These are phyloP conservation scores for Podiceps cristatus DNA, from an alignment of 2,113 vertebrate species.

Conservation along the genomic window DNA sequence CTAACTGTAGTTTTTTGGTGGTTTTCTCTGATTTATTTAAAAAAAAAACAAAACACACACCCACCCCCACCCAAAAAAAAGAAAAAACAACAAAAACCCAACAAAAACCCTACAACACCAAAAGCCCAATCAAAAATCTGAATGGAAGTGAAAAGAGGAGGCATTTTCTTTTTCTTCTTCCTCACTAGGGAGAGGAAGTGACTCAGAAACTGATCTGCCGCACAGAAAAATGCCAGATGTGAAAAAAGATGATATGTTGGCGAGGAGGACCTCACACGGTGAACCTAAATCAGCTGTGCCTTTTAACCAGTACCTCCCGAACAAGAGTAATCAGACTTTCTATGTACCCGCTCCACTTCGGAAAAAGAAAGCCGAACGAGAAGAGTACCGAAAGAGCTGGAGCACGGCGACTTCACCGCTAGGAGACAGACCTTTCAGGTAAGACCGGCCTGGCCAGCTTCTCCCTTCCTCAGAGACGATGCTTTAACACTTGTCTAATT, in stretches of 20 bases:
- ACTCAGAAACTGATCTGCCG: constrained; percentile 91
- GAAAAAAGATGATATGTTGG: constrained; percentile 96
- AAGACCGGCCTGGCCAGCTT: not conserved
- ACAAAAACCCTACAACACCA: no score
- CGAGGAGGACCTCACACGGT: constrained; percentile 88
- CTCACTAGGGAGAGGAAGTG: constrained; percentile 90
- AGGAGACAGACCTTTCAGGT: constrained; percentile 93
- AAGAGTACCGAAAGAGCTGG: constrained; percentile 90
- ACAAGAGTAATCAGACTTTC: constrained; percentile 93
- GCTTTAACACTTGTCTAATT: not conserved
- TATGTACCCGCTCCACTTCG: constrained; percentile 87
- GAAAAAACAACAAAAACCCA: no score
- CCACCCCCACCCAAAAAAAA: no score
- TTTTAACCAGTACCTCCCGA: constrained; percentile 99
- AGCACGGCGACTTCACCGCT: constrained; percentile 90
- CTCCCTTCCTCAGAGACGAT: not conserved
- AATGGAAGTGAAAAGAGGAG: not conserved
- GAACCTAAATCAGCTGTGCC: constrained; percentile 91
- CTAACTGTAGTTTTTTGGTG: not conserved
- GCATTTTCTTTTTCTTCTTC: not conserved
- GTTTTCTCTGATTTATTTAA: not conserved
- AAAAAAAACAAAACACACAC: no score
- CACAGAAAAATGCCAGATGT: constrained; percentile 92
- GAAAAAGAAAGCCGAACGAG: constrained; percentile 84
- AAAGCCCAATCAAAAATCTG: not conserved